Evolutionary conservation across 2,888 invertebrate species (phyloP).

Genomic region (Brachyopa scutellaris): DNA sequence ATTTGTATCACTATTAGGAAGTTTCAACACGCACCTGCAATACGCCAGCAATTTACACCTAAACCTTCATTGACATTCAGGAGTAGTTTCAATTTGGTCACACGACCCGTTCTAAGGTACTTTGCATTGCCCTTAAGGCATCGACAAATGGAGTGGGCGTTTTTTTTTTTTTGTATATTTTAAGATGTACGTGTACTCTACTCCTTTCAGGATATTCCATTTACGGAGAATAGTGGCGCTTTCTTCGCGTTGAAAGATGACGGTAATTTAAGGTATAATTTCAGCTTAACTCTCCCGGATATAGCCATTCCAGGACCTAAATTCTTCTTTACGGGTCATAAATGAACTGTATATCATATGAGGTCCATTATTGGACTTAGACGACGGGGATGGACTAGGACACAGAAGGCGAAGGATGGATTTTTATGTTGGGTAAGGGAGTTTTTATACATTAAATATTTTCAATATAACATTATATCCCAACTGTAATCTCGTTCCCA

Average conservation of each 20-base stretch:
- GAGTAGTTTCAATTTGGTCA: conserved; percentile 9
- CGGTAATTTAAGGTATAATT: conserved; percentile 4
- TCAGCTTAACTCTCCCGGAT: conserved; percentile 9
- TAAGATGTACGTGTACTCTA: no score
- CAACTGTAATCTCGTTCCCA: no score
- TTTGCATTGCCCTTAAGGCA: conserved; percentile 17
- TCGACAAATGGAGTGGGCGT: no score
- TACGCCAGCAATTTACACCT: neutral
- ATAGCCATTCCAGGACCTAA: neutral
- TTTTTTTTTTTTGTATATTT: no score
- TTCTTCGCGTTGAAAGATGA: neutral
- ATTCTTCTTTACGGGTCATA: conserved; percentile 19
- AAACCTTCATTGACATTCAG: neutral
- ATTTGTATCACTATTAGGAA: neutral
- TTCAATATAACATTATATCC: no score
- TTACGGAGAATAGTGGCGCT: neutral
- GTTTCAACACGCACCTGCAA: conserved; percentile 31
- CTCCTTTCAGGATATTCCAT: neutral
- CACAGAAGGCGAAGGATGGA: no score
- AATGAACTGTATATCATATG: no score
- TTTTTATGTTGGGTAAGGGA: no score
- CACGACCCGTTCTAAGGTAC: conserved; percentile 23
- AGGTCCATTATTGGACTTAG: no score
- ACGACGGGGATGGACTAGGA: no score
- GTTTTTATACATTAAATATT: no score